phyloP scores from a whole-genome alignment of 2,888 invertebrate species.

The Trichopria drosophilae region DNA sequence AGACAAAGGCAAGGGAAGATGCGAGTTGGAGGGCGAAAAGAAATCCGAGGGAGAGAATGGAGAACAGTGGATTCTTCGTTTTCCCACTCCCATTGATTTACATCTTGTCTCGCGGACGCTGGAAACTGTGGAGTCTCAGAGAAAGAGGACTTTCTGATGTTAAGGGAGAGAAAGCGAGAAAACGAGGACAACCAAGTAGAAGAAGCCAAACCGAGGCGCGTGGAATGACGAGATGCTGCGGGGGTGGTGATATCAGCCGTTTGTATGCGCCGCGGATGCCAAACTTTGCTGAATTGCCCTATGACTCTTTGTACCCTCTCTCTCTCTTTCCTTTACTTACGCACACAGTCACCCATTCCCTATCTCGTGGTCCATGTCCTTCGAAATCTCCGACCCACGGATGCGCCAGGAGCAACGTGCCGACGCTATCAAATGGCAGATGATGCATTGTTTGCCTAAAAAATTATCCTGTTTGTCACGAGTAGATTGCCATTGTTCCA shows the following conservation, averaged over 20 bases:
- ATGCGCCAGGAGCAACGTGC: too few species aligned
- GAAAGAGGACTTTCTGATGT: slow-evolving; percentile 17
- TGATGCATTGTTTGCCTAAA: too few species aligned
- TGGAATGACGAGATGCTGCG: slow-evolving; percentile 34
- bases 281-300: slow-evolving; percentile 58
- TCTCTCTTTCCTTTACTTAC: too few species aligned
- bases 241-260: slow-evolving; percentile 53
- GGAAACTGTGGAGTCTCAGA: slow-evolving; percentile 21
- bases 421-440: too few species aligned
- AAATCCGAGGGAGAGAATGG: slow-evolving; percentile 9
- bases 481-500: too few species aligned
- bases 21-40: slow-evolving; percentile 20
- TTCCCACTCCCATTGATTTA: slow-evolving; percentile 55
- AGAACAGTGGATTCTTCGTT: slow-evolving; percentile 44
- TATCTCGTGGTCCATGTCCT: too few species aligned
- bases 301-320: slow-evolving; percentile 54
- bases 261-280: slow-evolving; percentile 56
- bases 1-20: slow-evolving; percentile 39
- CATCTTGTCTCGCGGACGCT: slow-evolving; percentile 53
- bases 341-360: too few species aligned
- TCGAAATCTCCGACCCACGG: too few species aligned
- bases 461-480: too few species aligned
- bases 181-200: slow-evolving; percentile 16
- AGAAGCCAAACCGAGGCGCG: slow-evolving; percentile 31
- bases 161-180: background rate